phyloP scores from a whole-genome alignment of 2,888 invertebrate genomes.

The Bugula neritina region DNA sequence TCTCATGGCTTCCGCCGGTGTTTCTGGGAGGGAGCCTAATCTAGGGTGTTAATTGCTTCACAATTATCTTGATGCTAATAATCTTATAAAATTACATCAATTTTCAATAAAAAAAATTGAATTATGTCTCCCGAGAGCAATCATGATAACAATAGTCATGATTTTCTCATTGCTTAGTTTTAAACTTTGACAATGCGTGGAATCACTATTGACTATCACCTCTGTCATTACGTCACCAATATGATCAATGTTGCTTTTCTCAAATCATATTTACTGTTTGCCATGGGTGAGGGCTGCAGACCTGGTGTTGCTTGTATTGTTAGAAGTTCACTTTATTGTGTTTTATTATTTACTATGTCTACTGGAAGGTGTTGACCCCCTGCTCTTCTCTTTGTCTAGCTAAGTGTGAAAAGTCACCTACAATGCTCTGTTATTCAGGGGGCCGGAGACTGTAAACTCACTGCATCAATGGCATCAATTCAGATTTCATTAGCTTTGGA shows the following conservation, averaged over 20 bases:
- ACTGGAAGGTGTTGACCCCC: conserved; percentile 23
- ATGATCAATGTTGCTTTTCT: background rate
- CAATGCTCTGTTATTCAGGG: conserved; percentile 7
- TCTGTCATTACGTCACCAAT: background rate
- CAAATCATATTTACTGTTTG: background rate
- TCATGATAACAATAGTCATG: too few species aligned
- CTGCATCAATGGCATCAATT: background rate
- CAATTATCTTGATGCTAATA: background rate
- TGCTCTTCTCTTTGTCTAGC: conserved; percentile 14
- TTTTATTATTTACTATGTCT: background rate
- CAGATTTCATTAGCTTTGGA: conserved; percentile 17
- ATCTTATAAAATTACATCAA: too few species aligned
- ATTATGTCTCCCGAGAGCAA: too few species aligned
- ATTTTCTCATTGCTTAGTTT: too few species aligned
- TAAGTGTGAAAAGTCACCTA: background rate
- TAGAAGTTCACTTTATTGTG: background rate
- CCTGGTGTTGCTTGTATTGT: background rate
- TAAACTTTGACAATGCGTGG: too few species aligned
- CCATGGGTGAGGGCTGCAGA: background rate
- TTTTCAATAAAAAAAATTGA: too few species aligned
- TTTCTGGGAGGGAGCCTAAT: background rate
- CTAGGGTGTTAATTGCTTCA: background rate
- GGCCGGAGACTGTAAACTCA: background rate
- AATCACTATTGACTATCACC: too few species aligned
- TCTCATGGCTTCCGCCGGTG: too few species aligned